Base-by-base conservation (phyloP, 2,797 vertebrate genomes). In the Yasuhikotakia modesta region DNA sequence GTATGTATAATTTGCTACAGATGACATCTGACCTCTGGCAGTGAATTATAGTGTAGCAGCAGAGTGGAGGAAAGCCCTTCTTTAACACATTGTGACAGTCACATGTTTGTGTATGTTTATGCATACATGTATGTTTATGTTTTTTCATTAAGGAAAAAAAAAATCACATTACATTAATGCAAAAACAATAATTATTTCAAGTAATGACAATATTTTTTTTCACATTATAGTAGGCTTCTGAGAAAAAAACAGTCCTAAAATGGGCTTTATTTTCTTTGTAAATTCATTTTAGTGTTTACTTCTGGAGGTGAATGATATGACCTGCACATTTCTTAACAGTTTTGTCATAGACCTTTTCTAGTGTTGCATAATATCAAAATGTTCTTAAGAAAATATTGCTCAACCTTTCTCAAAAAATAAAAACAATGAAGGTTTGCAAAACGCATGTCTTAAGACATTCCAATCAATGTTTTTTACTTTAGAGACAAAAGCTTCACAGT, bases 1-100 rank as follows among this genome's bases (percentile, higher is more conserved):
- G 70, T 61, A 50, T 16, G 2, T 60, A 27, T 35, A 65, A 55
- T 14, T 14, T 30, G 48, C 61, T 55, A 75, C 48, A 55, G 10
- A 39, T 7, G n/a, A 73, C 39, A 48, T 32, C 72, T 30, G 17
- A 17, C 43, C 46, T 7, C 61, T 58, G 73, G 73, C 52, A 76
- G 73, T 68, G 52, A 58, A 46, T 32, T 57, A 3, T 13, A 35
- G 35, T 55, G 43, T 27, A 30, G 61, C n/a, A n/a, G n/a, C n/a
- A n/a, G n/a, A 66, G 32, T 19, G 73, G 39, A 7, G 35, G 45
- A 76, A 76, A 57, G 73, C 73, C 64, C 64, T 76, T 75, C 30
- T 66, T 76, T 45, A 19, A 64, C 45, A 32, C 12, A 32, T 0
- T 63, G 7, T 21, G 57, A 7, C 21, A 35, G 27, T 50, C 43